Conservation (phyloP, 2,888 invertebrate species). For the Leptinotarsa juncta region DNA sequence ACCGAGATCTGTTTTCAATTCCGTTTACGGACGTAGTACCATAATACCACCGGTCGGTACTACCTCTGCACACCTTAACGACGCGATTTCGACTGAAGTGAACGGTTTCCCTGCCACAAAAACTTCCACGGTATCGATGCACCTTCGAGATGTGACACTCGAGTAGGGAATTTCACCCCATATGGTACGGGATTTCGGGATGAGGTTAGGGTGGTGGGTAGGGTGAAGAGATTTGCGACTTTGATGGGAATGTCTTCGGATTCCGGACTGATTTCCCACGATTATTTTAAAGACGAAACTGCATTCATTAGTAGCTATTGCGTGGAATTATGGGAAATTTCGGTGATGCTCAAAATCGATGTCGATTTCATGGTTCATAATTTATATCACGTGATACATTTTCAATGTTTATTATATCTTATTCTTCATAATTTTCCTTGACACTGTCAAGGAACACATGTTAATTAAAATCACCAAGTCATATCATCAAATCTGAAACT, state of each 20-base stretch:
- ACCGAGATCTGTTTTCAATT: not conserved
- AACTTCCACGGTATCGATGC: not conserved
- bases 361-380: not conserved
- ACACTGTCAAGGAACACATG: too few species aligned
- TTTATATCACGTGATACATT: not conserved
- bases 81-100: conserved; percentile 1
- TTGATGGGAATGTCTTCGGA: not conserved
- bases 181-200: not conserved
- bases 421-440: too few species aligned
- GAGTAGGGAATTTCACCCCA: conserved; percentile 13
- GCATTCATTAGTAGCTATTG: not conserved
- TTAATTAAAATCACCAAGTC: too few species aligned
- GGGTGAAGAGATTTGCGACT: conserved; percentile 7
- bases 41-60: conserved; percentile 4
- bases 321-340: not conserved
- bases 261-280: not conserved
- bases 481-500: too few species aligned
- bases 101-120: not conserved
- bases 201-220: not conserved
- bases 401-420: too few species aligned
- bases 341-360: not conserved
- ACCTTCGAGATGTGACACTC: conserved; percentile 9
- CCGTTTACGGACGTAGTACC: not conserved
- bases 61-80: not conserved
- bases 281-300: not conserved